phyloP scores from a whole-genome alignment of 2,113 vertebrate species.

The Miniopterus natalensis region DNA sequence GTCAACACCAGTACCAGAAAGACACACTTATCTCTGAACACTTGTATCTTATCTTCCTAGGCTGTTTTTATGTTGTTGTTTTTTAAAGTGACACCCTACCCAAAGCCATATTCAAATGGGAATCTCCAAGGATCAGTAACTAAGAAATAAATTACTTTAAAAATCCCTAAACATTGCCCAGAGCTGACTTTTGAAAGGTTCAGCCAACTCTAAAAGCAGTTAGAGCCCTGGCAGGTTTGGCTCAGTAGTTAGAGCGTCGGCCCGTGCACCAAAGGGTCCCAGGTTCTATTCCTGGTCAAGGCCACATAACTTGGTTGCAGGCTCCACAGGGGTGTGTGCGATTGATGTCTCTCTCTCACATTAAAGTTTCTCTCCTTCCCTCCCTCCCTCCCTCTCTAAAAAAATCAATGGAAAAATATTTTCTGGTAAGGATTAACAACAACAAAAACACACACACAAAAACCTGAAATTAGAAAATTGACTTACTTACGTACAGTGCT shows the following conservation, averaged over 20 bases:
- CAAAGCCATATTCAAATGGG: neutral
- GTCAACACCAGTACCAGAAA: neutral
- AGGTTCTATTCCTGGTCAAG: too few relatives aligned
- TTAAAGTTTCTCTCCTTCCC: too few relatives aligned
- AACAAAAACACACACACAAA: neutral
- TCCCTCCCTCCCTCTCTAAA: too few relatives aligned
- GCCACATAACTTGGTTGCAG: too few relatives aligned
- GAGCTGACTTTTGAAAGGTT: neutral
- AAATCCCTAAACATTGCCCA: conserved; percentile 1
- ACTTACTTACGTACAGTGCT: neutral
- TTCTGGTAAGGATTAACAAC: too few relatives aligned
- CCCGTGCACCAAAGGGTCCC: too few relatives aligned
- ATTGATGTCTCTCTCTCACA: too few relatives aligned
- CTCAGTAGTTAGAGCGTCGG: too few relatives aligned
- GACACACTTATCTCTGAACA: neutral
- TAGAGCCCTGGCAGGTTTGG: too few relatives aligned
- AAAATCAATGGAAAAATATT: too few relatives aligned
- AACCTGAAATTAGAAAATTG: conserved; percentile 29
- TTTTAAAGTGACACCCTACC: neutral
- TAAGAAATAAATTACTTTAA: neutral
- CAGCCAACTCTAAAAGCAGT: neutral
- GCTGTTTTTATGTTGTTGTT: neutral
- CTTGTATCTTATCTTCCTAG: neutral
- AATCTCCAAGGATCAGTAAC: neutral
- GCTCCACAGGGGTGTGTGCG: too few relatives aligned